A percentile compares a stretch with the other conserved stretches of the same genome.
Evolutionary conservation across 2,113 vertebrate species (phyloP).

Genomic region (Zosterops lateralis): DNA sequence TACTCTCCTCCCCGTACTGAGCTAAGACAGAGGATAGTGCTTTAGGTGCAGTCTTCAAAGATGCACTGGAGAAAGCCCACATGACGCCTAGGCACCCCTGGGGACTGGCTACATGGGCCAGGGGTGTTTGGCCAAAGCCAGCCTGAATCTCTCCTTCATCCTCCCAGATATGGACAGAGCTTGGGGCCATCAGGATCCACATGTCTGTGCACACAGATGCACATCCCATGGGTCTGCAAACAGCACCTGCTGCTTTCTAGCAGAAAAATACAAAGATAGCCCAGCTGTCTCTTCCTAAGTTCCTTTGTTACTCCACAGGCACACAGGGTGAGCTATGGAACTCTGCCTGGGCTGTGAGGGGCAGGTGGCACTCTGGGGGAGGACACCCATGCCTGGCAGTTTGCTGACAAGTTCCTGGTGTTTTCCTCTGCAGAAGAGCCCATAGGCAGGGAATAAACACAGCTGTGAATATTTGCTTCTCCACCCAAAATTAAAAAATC

Average conservation of each 20-base stretch:
- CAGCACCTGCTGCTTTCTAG: neutral
- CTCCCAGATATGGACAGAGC: fast-evolving
- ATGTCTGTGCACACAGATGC: neutral
- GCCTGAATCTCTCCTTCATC: neutral
- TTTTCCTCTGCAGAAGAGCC: neutral
- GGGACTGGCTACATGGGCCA: neutral
- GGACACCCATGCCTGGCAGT: neutral
- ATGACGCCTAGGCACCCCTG: neutral
- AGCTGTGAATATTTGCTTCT: constrained; percentile 12
- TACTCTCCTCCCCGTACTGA: neutral
- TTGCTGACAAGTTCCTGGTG: neutral
- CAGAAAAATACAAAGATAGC: neutral
- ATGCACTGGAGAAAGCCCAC: neutral
- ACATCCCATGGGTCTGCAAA: neutral
- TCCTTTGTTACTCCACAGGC: neutral
- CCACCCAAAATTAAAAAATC: neutral
- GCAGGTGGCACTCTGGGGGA: neutral
- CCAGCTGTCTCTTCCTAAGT: neutral
- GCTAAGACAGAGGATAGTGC: neutral
- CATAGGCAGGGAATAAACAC: neutral
- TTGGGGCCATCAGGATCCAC: neutral
- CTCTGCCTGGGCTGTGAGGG: neutral
- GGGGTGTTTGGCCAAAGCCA: neutral
- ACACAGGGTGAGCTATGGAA: neutral
- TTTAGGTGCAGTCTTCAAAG: neutral